Percentiles rank a stretch among this genome's conserved stretches.
Conservation (phyloP, 2,888 invertebrate species). For the Phengaris arion region DNA sequence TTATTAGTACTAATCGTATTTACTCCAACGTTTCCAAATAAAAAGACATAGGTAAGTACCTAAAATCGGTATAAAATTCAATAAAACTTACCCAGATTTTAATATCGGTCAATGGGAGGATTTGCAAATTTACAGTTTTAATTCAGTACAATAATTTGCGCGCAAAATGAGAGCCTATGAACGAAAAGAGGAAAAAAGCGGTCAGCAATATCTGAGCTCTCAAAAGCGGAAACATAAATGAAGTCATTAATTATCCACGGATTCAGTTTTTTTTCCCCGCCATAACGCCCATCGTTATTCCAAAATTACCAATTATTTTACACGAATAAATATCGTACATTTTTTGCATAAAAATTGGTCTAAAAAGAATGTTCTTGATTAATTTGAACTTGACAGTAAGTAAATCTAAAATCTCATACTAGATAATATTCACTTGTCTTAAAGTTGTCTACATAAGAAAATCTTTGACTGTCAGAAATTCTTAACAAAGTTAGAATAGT, state of each 20-base stretch:
- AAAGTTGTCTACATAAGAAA: too few species aligned
- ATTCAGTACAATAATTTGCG: constrained; percentile 69
- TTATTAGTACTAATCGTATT: too few species aligned
- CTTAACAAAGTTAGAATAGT: too few species aligned
- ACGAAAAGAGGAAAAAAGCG: constrained; percentile 46
- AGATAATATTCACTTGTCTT: too few species aligned
- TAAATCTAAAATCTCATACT: too few species aligned
- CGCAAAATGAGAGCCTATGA: constrained; percentile 58
- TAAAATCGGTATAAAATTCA: constrained; percentile 30
- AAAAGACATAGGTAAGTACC: too few species aligned
- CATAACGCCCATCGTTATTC: constrained; percentile 39
- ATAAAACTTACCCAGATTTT: constrained; percentile 37
- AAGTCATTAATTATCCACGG: constrained; percentile 78
- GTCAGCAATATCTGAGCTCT: constrained; percentile 73
- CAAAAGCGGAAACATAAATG: constrained; percentile 79
- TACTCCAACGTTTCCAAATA: too few species aligned
- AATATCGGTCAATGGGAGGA: constrained; percentile 44
- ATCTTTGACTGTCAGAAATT: too few species aligned
- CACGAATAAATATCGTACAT: background rate
- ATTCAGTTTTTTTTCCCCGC: constrained; percentile 65
- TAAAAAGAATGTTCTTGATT: too few species aligned
- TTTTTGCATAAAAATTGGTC: background rate
- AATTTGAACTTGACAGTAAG: too few species aligned
- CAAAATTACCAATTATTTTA: constrained; percentile 34
- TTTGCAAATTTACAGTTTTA: constrained; percentile 59